Base-by-base conservation (phyloP, 2,113 vertebrate species). In the Cynoglossus semilaevis region DNA sequence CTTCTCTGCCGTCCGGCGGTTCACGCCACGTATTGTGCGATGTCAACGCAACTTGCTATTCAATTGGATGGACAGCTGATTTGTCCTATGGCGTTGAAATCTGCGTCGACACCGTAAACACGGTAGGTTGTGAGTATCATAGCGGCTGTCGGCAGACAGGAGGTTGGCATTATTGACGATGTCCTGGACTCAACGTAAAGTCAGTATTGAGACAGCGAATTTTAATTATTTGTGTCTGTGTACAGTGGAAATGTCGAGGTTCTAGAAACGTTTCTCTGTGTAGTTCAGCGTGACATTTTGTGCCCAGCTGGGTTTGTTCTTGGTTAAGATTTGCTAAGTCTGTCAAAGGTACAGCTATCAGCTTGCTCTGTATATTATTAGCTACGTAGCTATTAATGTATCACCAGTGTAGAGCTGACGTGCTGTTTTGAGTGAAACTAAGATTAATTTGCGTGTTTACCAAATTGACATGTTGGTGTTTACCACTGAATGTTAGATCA, bases 1-100 rank as follows among this genome's bases (percentile, higher is more conserved):
- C 46, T 49, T 54, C 1, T 2, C 19, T 56, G 67, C 82, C 55
- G 69, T 48, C 43, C 22, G 2, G 22, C 6, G 3, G 22, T 29
- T 29, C 22, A 76, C 81, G 89, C 89, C 89, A 90, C 89, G 89
- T 90, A 89, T 74, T 1, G 77, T 52, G 48, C 73, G 40, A 11
- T 67, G 79, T 29, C 85, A 89, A 82, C 85, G 37, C 38, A 90
- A 72, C 87, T 0, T 85, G 82, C 62, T 77, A 40, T 18, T 37
- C 14, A 0, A 2, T 53, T 63, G 84, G 77, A 85, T 63, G 0
- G 79, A 62, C 35, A 44, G 59, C 35, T n/a, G 7, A 29, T 10
- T 2, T 7, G 68, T 52, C 85, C 87, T 89, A 37, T 88, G 51
- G 9, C 1, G 11, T 34, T 8, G 15, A 9, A 15, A 1, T 17